phyloP scores from a whole-genome alignment of 2,888 invertebrate species.

The Emmelina monodactyla region DNA sequence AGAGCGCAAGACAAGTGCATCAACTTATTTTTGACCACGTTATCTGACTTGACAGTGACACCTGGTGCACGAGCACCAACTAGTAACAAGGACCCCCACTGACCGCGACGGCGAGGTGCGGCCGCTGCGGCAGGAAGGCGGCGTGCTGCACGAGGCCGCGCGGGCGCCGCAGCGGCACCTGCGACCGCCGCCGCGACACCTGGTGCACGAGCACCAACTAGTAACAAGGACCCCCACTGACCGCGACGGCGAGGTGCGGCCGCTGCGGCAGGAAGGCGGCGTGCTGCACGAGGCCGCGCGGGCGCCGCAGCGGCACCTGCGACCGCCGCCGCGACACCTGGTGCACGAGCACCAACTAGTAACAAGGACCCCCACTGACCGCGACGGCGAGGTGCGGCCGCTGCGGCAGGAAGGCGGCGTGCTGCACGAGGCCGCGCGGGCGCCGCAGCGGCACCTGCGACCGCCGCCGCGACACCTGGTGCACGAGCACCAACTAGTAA shows the following conservation, averaged over 20 bases:
- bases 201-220: conserved; percentile 88
- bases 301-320: conserved; percentile 89
- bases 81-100: conserved; percentile 32
- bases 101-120: conserved; percentile 92
- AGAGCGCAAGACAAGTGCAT: too few species aligned
- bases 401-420: conserved; percentile 92
- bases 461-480: conserved; percentile 89
- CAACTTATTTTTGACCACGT: too few species aligned
- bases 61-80: not conserved
- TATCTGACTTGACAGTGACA: too few species aligned
- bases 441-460: conserved; percentile 92
- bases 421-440: conserved; percentile 89
- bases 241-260: conserved; percentile 93
- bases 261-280: conserved; percentile 93
- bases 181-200: conserved; percentile 85
- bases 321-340: conserved; percentile 90
- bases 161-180: conserved; percentile 89
- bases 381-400: conserved; percentile 93
- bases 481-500: conserved; percentile 75
- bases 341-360: conserved; percentile 80
- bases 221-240: conserved; percentile 48
- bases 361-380: conserved; percentile 59
- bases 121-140: conserved; percentile 91
- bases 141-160: conserved; percentile 93
- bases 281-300: conserved; percentile 90